phyloP scores from a whole-genome alignment of 2,888 invertebrate genomes.

The Caenorhabditis panamensis region DNA sequence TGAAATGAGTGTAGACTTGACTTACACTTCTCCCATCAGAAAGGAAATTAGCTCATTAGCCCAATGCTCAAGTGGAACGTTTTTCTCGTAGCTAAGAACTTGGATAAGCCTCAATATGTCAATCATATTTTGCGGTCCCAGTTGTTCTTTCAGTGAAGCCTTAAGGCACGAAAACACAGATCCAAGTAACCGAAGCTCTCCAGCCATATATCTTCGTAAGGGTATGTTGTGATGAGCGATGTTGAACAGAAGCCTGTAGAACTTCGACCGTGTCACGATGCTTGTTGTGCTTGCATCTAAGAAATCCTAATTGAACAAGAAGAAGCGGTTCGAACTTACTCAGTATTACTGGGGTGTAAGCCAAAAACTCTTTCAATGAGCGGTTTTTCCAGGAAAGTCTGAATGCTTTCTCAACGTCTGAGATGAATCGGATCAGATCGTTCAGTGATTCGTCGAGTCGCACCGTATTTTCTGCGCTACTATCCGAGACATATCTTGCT shows the following conservation, averaged over 20 bases:
- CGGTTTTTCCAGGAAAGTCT: constrained; percentile 56
- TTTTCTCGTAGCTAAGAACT: constrained; percentile 75
- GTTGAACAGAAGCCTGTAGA: constrained; percentile 70
- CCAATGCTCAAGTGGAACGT: constrained; percentile 71
- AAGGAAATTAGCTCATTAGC: constrained; percentile 72
- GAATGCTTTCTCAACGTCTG: constrained; percentile 61
- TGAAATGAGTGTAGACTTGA: constrained; percentile 3
- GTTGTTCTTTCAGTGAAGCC: constrained; percentile 70
- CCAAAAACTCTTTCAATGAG: constrained; percentile 60
- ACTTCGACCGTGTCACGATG: constrained; percentile 65
- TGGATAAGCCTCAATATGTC: constrained; percentile 75
- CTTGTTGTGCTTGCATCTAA: constrained; percentile 59
- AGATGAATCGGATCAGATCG: constrained; percentile 56
- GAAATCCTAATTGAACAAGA: constrained; percentile 13
- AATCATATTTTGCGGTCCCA: constrained; percentile 78
- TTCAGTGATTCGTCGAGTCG: constrained; percentile 67
- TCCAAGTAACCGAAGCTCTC: constrained; percentile 68
- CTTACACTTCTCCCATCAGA: constrained; percentile 74
- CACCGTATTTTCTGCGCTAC: constrained; percentile 60
- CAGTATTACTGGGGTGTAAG: constrained; percentile 60
- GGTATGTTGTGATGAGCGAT: constrained; percentile 72
- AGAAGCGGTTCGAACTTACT: constrained; percentile 25
- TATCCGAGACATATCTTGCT: constrained; percentile 62
- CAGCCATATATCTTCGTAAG: constrained; percentile 70
- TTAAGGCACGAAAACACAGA: constrained; percentile 72